Evolutionary conservation across 2,113 vertebrate genomes (phyloP).

Genomic region (Mesitornis unicolor): DNA sequence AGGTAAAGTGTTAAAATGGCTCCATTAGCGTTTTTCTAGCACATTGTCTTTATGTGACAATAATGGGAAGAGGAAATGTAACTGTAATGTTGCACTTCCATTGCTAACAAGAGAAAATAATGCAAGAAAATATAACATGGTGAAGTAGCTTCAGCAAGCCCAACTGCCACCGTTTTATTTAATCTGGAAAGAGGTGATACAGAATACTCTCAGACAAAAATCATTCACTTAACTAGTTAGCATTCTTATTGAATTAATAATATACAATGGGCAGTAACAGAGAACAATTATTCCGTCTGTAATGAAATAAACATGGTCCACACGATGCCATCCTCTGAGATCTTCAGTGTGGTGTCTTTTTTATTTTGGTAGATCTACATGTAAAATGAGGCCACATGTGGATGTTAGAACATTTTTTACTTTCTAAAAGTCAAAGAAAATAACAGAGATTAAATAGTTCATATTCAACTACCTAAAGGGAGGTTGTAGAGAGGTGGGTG

Average conservation of each 20-base stretch:
- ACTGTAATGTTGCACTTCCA: background rate
- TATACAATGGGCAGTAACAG: background rate
- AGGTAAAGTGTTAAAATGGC: constrained; percentile 19
- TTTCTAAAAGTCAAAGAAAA: background rate
- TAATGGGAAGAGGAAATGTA: constrained; percentile 8
- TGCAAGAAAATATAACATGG: background rate
- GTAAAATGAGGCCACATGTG: background rate
- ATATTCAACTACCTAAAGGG: too few species aligned
- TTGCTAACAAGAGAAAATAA: background rate
- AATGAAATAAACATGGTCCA: background rate
- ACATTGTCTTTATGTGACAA: background rate
- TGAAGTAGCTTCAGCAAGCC: background rate
- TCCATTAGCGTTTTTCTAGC: background rate
- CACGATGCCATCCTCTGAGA: background rate
- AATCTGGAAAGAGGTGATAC: background rate
- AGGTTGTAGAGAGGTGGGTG: too few species aligned
- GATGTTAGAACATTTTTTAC: background rate
- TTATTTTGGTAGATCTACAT: background rate
- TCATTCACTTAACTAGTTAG: background rate
- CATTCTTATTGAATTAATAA: background rate
- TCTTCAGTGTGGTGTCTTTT: background rate
- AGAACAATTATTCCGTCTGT: background rate
- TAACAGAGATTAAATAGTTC: background rate
- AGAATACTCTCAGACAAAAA: background rate
- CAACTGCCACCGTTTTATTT: background rate